These are phyloP conservation scores for Thera britannica DNA, from an alignment of 2,888 invertebrate genomes.

Conservation along the genomic window DNA sequence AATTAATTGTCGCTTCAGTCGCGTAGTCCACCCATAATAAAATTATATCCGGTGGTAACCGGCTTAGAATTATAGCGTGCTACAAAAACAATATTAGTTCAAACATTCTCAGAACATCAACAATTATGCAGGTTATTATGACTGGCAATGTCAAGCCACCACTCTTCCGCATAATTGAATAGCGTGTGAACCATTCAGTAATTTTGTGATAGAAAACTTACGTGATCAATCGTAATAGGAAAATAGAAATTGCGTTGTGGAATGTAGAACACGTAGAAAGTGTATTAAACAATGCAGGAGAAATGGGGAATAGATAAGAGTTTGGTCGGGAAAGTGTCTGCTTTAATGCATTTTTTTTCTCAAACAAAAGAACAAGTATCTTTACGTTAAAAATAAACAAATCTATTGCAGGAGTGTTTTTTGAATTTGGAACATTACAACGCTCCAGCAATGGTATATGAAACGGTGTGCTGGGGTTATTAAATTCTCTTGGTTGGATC, in stretches of 20 bases:
- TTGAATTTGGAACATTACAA: too few relatives aligned
- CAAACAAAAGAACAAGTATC: too few relatives aligned
- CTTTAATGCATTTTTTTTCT: not conserved
- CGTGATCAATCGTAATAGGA: slow-evolving; percentile 32
- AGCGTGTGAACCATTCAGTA: slow-evolving; percentile 28
- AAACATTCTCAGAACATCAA: slow-evolving; percentile 9
- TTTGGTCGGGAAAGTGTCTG: slow-evolving; percentile 16
- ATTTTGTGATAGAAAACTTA: slow-evolving; percentile 46
- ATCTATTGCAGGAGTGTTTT: too few relatives aligned
- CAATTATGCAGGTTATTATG: not conserved
- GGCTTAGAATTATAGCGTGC: too few relatives aligned
- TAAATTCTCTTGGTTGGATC: too few relatives aligned
- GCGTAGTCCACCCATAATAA: too few relatives aligned
- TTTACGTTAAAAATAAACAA: too few relatives aligned
- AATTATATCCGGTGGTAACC: too few relatives aligned
- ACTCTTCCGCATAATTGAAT: slow-evolving; percentile 26
- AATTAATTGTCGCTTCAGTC: too few relatives aligned
- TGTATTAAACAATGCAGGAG: slow-evolving; percentile 23
- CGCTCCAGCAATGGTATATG: too few relatives aligned
- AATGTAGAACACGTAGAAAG: slow-evolving; percentile 39
- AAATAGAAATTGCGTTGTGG: slow-evolving; percentile 33
- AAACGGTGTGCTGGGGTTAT: too few relatives aligned
- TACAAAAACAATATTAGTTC: not conserved
- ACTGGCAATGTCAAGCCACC: not conserved
- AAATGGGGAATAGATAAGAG: slow-evolving; percentile 17